phyloP scores from a whole-genome alignment of 2,797 vertebrate genomes.

The Onychomys arenicola region DNA sequence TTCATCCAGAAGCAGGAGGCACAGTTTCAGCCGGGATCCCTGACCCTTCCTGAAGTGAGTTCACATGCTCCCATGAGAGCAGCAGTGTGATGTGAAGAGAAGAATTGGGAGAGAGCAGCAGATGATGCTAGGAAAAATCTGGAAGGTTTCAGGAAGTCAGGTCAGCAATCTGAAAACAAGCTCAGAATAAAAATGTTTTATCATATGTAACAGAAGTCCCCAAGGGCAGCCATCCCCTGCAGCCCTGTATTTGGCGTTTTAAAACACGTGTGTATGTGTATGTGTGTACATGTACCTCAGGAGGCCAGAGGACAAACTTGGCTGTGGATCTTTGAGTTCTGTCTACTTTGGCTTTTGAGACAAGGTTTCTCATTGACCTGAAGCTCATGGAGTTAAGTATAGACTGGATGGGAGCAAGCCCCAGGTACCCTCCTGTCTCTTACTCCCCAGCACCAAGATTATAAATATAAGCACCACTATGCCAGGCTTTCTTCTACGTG shows the following conservation, averaged over 20 bases:
- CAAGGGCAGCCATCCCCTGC: too few relatives aligned
- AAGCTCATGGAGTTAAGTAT: too few relatives aligned
- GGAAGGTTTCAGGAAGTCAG: constrained; percentile 54
- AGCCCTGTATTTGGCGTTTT: background rate
- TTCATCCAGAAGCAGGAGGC: constrained; percentile 28
- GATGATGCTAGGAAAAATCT: constrained; percentile 59
- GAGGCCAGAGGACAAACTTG: background rate
- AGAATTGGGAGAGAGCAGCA: constrained; percentile 55
- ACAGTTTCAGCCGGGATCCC: constrained; percentile 47
- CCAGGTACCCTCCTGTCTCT: background rate
- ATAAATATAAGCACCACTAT: background rate
- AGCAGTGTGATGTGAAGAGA: constrained; percentile 37
- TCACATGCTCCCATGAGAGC: constrained; percentile 64
- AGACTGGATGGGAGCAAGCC: background rate
- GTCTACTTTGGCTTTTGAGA: background rate
- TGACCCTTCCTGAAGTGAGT: constrained; percentile 65
- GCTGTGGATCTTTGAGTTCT: background rate
- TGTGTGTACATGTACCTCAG: background rate
- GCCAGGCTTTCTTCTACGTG: background rate
- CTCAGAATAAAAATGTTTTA: background rate
- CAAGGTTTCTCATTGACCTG: background rate
- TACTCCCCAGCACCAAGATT: background rate
- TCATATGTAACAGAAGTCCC: background rate
- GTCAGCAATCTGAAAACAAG: constrained; percentile 29
- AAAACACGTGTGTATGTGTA: too few relatives aligned